These are phyloP conservation scores for Empis stercorea DNA, from an alignment of 2,888 invertebrate species.

Conservation along the genomic window DNA sequence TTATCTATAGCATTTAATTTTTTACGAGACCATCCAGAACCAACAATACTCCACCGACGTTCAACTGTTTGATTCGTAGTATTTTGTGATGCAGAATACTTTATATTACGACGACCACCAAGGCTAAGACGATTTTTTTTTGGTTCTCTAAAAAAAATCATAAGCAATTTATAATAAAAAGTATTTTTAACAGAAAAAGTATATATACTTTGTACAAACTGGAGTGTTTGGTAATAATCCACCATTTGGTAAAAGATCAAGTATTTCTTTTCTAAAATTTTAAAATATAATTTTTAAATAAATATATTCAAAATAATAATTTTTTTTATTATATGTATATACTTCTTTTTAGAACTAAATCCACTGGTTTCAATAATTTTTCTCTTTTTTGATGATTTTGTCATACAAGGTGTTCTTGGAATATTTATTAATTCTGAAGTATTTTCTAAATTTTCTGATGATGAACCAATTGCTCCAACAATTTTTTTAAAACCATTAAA, in stretches of 20 bases:
- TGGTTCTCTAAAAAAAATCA: slow-evolving; percentile 17
- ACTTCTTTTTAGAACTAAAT: slow-evolving; percentile 58
- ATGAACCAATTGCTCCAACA: slow-evolving; percentile 47
- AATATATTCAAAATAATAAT: slow-evolving; percentile 1
- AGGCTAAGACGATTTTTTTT: slow-evolving; percentile 21
- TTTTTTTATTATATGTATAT: slow-evolving; percentile 6
- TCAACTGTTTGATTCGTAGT: slow-evolving; percentile 28
- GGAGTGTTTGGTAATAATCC: slow-evolving; percentile 44
- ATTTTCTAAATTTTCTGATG: slow-evolving; percentile 38
- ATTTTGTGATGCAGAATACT: slow-evolving; percentile 7
- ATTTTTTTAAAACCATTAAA: slow-evolving; percentile 65
- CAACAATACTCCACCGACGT: slow-evolving; percentile 44
- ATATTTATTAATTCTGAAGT: slow-evolving; percentile 32
- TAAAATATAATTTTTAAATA: slow-evolving; percentile 5
- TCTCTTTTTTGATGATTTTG: slow-evolving; percentile 51
- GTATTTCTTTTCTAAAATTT: slow-evolving; percentile 45
- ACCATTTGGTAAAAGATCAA: slow-evolving; percentile 42
- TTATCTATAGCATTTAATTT: slow-evolving; percentile 3
- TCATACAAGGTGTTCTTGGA: slow-evolving; percentile 44
- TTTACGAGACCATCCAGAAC: slow-evolving; percentile 19
- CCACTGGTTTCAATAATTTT: slow-evolving; percentile 45
- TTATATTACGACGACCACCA: slow-evolving; percentile 15
- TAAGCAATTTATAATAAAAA: background rate
- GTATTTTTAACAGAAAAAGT: background rate
- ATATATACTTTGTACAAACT: slow-evolving; percentile 46